Conservation (phyloP, 2,888 invertebrate genomes). For the Gastrophysa polygoni region DNA sequence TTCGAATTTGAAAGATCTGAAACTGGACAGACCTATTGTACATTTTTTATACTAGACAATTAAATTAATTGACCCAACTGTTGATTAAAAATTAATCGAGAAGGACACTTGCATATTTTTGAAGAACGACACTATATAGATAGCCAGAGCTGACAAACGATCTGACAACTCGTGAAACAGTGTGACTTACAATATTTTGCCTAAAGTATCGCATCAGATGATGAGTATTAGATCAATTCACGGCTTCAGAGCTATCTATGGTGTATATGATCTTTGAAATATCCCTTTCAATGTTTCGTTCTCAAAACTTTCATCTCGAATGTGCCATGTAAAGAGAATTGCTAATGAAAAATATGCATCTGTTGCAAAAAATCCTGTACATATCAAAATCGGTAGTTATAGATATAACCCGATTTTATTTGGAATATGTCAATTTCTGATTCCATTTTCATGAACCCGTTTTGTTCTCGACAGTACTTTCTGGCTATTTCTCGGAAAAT, state of each 20-base stretch:
- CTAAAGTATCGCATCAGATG: no score
- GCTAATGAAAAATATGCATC: conserved; percentile 28
- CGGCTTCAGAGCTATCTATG: no score
- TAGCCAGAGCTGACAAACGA: no score
- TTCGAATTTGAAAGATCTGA: conserved; percentile 44
- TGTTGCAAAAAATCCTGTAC: conserved; percentile 38
- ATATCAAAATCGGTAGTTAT: conserved; percentile 37
- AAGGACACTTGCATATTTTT: conserved; percentile 26
- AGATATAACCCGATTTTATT: conserved; percentile 26
- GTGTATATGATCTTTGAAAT: no score
- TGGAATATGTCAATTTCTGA: conserved; percentile 42
- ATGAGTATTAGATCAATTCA: no score
- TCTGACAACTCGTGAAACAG: no score
- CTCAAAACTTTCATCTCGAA: background rate
- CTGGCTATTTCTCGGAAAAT: conserved; percentile 14
- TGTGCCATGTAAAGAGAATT: conserved; percentile 27
- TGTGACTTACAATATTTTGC: no score
- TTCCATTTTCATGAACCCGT: conserved; percentile 20
- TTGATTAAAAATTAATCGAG: conserved; percentile 55
- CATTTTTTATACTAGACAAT: conserved; percentile 48
- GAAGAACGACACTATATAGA: background rate
- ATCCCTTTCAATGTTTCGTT: no score
- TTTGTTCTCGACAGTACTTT: conserved; percentile 9
- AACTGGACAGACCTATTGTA: conserved; percentile 44
- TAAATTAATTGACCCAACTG: conserved; percentile 56